These are phyloP conservation scores for Machaerirhynchus nigripectus DNA, from an alignment of 2,113 vertebrate species.

Conservation along the genomic window DNA sequence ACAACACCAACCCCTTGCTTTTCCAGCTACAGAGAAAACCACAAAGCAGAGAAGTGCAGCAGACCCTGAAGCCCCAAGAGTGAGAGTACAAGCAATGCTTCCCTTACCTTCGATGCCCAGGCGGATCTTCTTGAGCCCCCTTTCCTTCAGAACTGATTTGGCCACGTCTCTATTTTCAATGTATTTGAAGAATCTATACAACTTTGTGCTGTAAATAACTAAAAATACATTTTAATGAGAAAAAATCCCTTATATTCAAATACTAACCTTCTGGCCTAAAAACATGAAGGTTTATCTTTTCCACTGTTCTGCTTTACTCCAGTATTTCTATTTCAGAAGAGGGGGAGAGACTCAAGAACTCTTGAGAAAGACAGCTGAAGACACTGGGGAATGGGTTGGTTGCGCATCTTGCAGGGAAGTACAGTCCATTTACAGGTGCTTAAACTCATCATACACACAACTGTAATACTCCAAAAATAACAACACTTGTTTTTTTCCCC, in stretches of 20 bases:
- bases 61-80: not conserved
- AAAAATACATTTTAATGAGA: conserved; percentile 43
- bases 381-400: not conserved
- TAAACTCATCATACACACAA: not conserved
- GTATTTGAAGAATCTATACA: conserved; percentile 99
- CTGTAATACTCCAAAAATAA: not conserved
- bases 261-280: not conserved
- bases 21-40: not conserved
- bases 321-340: not conserved
- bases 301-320: not conserved
- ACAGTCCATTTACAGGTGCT: not conserved
- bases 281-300: not conserved
- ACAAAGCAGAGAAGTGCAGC: not conserved
- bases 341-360: not conserved
- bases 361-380: not conserved
- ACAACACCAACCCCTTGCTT: not conserved
- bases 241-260: not conserved
- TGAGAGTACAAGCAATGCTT: not conserved
- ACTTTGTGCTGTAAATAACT: conserved; percentile 99
- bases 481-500: not conserved
- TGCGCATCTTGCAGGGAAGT: not conserved
- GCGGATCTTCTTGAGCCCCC: conserved; percentile 97
- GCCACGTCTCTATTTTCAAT: conserved; percentile 98
- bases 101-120: conserved; percentile 95
- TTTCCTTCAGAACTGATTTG: conserved; percentile 96